Base-by-base conservation (phyloP, 2,113 vertebrate genomes). In the Piprites chloris region DNA sequence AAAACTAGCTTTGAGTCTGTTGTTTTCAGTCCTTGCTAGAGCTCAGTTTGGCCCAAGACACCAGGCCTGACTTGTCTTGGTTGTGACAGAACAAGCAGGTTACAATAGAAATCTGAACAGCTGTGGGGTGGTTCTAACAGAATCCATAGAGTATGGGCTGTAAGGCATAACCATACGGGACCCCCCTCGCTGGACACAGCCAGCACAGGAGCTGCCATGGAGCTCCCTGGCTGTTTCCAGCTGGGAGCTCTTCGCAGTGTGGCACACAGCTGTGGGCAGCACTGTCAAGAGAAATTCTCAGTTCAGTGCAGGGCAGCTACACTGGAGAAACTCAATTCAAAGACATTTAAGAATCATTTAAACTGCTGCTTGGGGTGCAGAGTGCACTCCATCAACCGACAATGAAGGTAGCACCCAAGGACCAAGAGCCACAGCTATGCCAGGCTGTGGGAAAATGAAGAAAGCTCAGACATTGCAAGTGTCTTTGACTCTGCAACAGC, bases 101-200 rank as follows among this genome's bases (percentile, higher is more conserved):
- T 63, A 27, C 4, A 33, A 41, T 20, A 88, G 37, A 6, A 59
- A 37, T 19, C 32, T 46, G 33, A 80, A 19, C 9, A 67, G 50
- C 52, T 53, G 19, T 62, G 42, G 32, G 14, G 5, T 39, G 35
- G 14, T 61, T 68, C 75, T 71, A 24, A n/a, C 11, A 0, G 3
- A 58, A 18, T 33, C 41, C 18, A 27, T 42, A 23, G 32, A 16
- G 8, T 2, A 46, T 4, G 16, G 49, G 27, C 81, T 26, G 15
- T 12, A 47, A 69, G 16, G 35, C 39, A 5, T 18, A 81, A 63
- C 30, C 20, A 21, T 3, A 46, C 9, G 28, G 26, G 62, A 62
- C 4, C 9, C 49, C 41, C 13, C 50, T 21, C 5, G 4, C 20
- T 49, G 37, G 28, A n/a, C 15, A 42, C 0, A 2, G 33, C 26